These are phyloP conservation scores for Solenodon paradoxus DNA, from an alignment of 2,113 vertebrate genomes.

Conservation along the genomic window DNA sequence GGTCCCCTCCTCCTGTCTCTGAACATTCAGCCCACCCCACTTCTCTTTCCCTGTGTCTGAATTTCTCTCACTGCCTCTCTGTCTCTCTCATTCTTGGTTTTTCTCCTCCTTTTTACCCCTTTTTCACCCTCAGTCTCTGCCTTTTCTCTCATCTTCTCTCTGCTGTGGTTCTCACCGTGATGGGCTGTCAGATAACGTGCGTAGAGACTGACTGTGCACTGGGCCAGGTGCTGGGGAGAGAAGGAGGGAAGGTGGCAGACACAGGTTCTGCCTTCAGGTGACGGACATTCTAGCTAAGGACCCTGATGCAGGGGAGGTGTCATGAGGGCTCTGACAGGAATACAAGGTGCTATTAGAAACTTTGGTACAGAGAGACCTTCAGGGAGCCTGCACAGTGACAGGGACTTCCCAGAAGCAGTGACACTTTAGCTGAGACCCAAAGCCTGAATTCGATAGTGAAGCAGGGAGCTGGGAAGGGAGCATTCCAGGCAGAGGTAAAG, in stretches of 20 bases:
- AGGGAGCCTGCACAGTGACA: no score
- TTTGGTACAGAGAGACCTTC: not conserved
- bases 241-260: not conserved
- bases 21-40: no score
- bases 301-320: not conserved
- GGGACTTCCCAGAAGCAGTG: not conserved
- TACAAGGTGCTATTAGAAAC: not conserved
- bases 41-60: not conserved
- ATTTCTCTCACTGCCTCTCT: not conserved
- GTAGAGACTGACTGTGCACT: fast-evolving
- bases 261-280: fast-evolving
- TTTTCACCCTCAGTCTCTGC: not conserved
- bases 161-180: not conserved
- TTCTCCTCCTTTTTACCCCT: no score
- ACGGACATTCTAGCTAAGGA: not conserved
- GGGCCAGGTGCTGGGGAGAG: not conserved
- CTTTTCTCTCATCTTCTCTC: not conserved
- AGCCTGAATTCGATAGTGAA: no score
- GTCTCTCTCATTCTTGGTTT: not conserved
- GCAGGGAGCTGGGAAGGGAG: not conserved
- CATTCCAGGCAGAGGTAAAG: no score
- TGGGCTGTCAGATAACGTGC: not conserved
- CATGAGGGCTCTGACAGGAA: not conserved
- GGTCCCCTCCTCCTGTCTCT: not conserved
- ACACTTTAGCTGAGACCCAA: not conserved